These are phyloP conservation scores for Tricholauxania praeusta DNA, from an alignment of 2,888 invertebrate genomes.

Conservation along the genomic window DNA sequence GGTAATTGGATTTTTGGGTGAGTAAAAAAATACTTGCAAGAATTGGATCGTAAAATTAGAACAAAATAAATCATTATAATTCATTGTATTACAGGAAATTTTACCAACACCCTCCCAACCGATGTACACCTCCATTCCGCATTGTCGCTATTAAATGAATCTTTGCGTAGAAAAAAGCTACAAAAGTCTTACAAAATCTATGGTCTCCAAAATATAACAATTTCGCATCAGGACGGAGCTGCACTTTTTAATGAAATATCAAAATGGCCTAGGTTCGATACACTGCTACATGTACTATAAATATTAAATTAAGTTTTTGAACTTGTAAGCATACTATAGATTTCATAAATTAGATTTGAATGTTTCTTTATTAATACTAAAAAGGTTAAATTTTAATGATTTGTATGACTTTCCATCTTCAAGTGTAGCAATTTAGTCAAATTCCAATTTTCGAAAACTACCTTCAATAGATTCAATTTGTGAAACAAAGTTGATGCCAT, in stretches of 20 bases:
- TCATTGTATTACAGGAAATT: conserved; percentile 55
- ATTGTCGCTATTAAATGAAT: conserved; percentile 58
- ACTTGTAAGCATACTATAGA: neutral
- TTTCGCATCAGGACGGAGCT: conserved; percentile 48
- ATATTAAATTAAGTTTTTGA: neutral
- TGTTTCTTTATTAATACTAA: too few species aligned
- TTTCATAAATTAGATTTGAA: neutral
- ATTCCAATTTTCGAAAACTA: conserved; percentile 78
- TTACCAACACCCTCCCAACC: conserved; percentile 50
- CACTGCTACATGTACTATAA: conserved; percentile 46
- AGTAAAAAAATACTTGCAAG: conserved; percentile 24
- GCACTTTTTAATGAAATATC: conserved; percentile 51
- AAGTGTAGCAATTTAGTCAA: conserved; percentile 68
- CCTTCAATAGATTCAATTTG: conserved; percentile 69
- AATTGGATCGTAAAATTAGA: too few species aligned
- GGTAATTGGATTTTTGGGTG: conserved; percentile 69
- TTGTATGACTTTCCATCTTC: too few species aligned
- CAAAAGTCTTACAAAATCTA: conserved; percentile 47
- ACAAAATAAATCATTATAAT: neutral
- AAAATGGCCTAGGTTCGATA: conserved; percentile 53
- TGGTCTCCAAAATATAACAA: conserved; percentile 48
- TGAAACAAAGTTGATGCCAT: conserved; percentile 62
- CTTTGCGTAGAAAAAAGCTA: conserved; percentile 53
- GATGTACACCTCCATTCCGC: conserved; percentile 51
- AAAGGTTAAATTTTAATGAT: too few species aligned